Percentiles rank a stretch among this genome's conserved stretches.
Evolutionary conservation across 2,797 vertebrate genomes (phyloP).

Genomic region (Syngnathus rostellatus): DNA sequence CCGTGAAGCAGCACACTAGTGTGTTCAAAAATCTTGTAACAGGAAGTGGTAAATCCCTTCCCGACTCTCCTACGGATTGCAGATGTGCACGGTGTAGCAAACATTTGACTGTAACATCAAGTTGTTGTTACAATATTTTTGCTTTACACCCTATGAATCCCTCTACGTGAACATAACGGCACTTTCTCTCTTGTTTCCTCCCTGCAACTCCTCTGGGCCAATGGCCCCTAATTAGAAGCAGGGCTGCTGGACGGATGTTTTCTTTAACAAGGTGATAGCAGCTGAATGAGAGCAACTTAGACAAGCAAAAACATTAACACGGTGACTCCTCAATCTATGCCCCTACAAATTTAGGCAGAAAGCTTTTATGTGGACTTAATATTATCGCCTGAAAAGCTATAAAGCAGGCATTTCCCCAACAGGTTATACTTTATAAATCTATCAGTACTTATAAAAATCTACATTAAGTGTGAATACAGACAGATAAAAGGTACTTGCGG

Average conservation of each 20-base stretch:
- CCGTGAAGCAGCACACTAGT: no score
- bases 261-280: constrained; percentile 66
- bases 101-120: neutral
- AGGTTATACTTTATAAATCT: constrained; percentile 58
- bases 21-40: neutral
- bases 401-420: constrained; percentile 40
- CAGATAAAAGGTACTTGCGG: constrained; percentile 34
- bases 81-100: neutral
- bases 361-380: constrained; percentile 59
- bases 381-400: constrained; percentile 54
- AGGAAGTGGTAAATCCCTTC: constrained; percentile 1
- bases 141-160: constrained; percentile 41
- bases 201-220: constrained; percentile 50
- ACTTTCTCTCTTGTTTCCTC: constrained; percentile 53
- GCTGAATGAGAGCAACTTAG: constrained; percentile 63
- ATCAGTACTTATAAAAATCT: constrained; percentile 61
- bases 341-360: constrained; percentile 51
- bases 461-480: constrained; percentile 67
- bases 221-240: constrained; percentile 69
- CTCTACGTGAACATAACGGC: constrained; percentile 66
- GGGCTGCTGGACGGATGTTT: constrained; percentile 60
- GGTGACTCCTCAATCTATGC: constrained; percentile 50
- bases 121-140: neutral
- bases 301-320: constrained; percentile 58
- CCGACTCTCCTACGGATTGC: neutral